These are phyloP conservation scores for Calonectris borealis DNA, from an alignment of 2,113 vertebrate genomes.

Conservation along the genomic window DNA sequence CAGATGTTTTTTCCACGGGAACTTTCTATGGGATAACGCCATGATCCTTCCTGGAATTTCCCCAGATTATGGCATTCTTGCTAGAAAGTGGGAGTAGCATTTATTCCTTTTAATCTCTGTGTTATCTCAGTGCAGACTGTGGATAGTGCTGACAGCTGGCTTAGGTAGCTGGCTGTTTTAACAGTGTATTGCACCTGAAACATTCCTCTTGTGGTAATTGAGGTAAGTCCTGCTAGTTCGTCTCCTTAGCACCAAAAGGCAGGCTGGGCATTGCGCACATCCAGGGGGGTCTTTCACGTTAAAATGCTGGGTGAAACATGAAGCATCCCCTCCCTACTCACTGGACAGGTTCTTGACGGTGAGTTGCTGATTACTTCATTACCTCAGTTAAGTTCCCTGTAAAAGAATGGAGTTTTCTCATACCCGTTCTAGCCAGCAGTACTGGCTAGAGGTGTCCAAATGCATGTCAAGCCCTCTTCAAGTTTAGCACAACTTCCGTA, in stretches of 20 bases:
- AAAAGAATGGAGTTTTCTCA: not conserved
- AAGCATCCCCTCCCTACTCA: not conserved
- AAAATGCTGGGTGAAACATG: not conserved
- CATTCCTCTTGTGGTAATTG: not conserved
- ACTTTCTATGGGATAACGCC: not conserved
- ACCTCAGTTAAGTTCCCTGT: not conserved
- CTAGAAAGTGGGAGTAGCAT: not conserved
- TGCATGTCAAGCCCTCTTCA: not conserved
- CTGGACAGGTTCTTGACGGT: not conserved
- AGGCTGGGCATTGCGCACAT: accelerated
- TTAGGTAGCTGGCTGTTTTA: not conserved
- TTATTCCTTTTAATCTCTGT: not conserved
- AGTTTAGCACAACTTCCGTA: not conserved
- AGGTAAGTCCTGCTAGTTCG: not conserved
- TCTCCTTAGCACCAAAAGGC: not conserved
- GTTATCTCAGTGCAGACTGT: not conserved
- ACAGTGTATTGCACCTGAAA: not conserved
- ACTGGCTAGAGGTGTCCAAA: not conserved
- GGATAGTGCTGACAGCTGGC: not conserved
- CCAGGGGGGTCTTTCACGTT: not conserved
- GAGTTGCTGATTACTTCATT: not conserved
- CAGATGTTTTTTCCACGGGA: not conserved
- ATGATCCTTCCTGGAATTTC: not conserved
- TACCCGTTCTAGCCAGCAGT: not conserved
- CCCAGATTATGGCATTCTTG: not conserved